These are phyloP conservation scores for Lerema accius DNA, from an alignment of 1,140 invertebrate genomes.

Conservation along the genomic window DNA sequence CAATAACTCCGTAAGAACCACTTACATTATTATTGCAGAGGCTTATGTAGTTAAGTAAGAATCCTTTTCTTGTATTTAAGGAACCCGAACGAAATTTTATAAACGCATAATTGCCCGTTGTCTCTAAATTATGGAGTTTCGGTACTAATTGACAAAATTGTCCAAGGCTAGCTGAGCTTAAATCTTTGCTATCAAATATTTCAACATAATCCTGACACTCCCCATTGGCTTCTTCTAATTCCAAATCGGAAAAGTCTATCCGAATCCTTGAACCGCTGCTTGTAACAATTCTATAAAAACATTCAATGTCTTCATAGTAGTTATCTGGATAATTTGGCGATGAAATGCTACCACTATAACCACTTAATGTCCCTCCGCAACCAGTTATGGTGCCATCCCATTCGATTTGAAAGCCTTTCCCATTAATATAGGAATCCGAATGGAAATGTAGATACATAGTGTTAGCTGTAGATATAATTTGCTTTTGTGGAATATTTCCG, in stretches of 20 bases:
- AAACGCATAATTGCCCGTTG: slow-evolving; percentile 84
- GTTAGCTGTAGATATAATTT: slow-evolving; percentile 87
- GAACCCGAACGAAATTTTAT: slow-evolving; percentile 87
- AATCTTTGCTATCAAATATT: slow-evolving; percentile 83
- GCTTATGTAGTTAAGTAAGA: slow-evolving; percentile 86
- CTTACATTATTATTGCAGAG: slow-evolving; percentile 85
- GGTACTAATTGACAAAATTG: slow-evolving; percentile 81
- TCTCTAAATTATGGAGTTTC: slow-evolving; percentile 73
- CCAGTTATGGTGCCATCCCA: too few species aligned
- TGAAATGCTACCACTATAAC: slow-evolving; percentile 86
- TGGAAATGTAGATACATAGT: slow-evolving; percentile 87
- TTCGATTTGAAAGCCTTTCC: slow-evolving; percentile 88
- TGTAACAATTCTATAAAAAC: slow-evolving; percentile 91
- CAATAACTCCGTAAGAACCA: slow-evolving; percentile 87
- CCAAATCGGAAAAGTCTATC: slow-evolving; percentile 88
- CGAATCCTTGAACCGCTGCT: slow-evolving; percentile 87
- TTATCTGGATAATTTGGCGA: slow-evolving; percentile 93
- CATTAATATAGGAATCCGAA: slow-evolving; percentile 84
- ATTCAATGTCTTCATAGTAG: slow-evolving; percentile 87
- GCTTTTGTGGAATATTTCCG: slow-evolving; percentile 83
- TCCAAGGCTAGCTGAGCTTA: slow-evolving; percentile 76
- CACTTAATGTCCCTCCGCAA: slow-evolving; percentile 84
- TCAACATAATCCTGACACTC: slow-evolving; percentile 89
- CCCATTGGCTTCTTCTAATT: slow-evolving; percentile 85
- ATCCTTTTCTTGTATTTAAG: slow-evolving; percentile 86